phyloP scores from a whole-genome alignment of 2,888 invertebrate genomes.

The Seira sanloemensis region DNA sequence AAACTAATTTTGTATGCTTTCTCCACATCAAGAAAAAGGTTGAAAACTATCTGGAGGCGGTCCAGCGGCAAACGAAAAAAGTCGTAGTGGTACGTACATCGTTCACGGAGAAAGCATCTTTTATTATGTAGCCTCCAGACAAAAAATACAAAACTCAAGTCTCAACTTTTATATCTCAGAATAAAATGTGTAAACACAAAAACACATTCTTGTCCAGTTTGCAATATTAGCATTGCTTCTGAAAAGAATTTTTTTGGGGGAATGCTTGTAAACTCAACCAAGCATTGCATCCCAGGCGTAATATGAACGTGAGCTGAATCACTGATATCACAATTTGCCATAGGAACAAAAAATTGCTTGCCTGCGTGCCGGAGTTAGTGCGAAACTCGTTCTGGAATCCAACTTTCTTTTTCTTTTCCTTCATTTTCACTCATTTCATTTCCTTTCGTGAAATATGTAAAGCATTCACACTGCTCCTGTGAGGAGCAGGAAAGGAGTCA shows the following conservation, averaged over 20 bases:
- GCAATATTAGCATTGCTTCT: background rate
- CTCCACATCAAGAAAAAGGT: background rate
- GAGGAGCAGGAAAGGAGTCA: background rate
- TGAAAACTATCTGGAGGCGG: conserved; percentile 5
- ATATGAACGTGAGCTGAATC: conserved; percentile 59
- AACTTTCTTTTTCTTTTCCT: conserved; percentile 9
- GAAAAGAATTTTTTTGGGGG: background rate
- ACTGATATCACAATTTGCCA: conserved; percentile 53
- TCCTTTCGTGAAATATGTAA: conserved; percentile 1
- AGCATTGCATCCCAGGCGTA: conserved; percentile 54
- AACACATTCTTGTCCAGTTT: background rate
- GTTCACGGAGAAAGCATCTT: too few species aligned
- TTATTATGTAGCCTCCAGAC: too few species aligned
- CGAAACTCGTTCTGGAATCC: background rate
- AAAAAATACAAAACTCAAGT: too few species aligned
- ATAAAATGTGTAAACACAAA: background rate
- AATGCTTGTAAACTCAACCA: conserved; percentile 49
- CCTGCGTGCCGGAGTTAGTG: conserved; percentile 32
- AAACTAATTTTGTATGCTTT: background rate
- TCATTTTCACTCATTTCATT: background rate
- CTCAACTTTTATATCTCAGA: too few species aligned
- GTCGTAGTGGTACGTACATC: too few species aligned
- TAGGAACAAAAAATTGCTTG: conserved; percentile 45
- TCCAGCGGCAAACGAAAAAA: background rate
- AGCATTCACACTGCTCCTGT: background rate